A percentile compares a stretch with the other conserved stretches of the same genome.
phyloP scores from a whole-genome alignment of 1,140 invertebrate species.

The Dendrolimus punctatus region DNA sequence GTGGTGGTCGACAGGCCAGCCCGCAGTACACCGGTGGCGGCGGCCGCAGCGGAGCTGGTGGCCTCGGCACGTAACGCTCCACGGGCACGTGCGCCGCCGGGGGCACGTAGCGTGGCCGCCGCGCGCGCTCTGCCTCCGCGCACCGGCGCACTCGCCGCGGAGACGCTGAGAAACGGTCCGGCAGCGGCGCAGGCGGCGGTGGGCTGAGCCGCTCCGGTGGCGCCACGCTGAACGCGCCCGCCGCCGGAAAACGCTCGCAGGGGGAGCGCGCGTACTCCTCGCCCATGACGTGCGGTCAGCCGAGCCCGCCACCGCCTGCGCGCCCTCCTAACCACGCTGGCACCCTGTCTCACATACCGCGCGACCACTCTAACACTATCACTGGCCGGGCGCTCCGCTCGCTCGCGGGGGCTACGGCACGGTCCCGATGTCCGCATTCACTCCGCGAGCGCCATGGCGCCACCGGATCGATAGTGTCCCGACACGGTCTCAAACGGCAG shows the following conservation, averaged over 20 bases:
- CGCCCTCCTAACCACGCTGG: conserved; percentile 33
- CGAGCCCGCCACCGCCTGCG: conserved; percentile 60
- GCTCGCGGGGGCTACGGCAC: conserved; percentile 37
- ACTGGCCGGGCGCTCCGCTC: conserved; percentile 33
- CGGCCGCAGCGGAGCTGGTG: conserved; percentile 71
- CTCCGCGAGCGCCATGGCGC: conserved; percentile 60
- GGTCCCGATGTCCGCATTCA: conserved; percentile 64
- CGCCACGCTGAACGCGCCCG: conserved; percentile 69
- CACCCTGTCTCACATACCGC: conserved; percentile 56
- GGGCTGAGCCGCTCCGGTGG: conserved; percentile 65
- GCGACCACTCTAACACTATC: conserved; percentile 43
- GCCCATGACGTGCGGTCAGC: conserved; percentile 58
- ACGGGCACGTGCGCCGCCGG: conserved; percentile 80
- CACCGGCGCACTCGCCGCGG: conserved; percentile 66
- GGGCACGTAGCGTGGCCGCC: conserved; percentile 73
- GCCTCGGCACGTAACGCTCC: conserved; percentile 78
- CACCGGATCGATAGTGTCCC: conserved; percentile 64
- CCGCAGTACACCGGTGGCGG: conserved; percentile 63
- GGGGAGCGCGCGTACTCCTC: conserved; percentile 72
- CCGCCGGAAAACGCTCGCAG: conserved; percentile 69
- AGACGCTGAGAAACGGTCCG: conserved; percentile 70
- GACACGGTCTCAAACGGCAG: conserved; percentile 59
- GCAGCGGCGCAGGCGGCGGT: conserved; percentile 64
- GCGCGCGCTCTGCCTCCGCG: conserved; percentile 66
- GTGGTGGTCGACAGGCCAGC: conserved; percentile 69